Evolutionary conservation across 64 coral and sea anemone species (phyloP), one percentile per base, ranked within the genome.

Genomic region (Cladopsammia gracilis): DNA sequence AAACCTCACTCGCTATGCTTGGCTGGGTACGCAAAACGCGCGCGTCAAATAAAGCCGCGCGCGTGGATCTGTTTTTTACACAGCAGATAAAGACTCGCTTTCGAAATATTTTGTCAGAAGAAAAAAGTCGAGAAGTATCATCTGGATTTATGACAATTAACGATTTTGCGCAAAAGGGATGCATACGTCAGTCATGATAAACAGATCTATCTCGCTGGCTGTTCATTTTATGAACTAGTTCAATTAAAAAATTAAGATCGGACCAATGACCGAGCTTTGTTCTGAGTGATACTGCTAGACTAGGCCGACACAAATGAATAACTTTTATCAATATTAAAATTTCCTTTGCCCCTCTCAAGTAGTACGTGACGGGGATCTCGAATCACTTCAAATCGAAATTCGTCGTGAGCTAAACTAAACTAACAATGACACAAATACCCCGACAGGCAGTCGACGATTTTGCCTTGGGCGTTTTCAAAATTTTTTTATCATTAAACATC

Each of bases 321-420:
- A 84, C 20, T 64, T 84, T 84, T 66, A 84, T 51, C 62, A 84
- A 23, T 67, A 84, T 67, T 84, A 46, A 82, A 82, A 82, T 62
- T 82, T 43, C 14, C 59, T 82, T 46, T 20, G 3, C 62, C 58
- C 16, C 19, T 18, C 18, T 34, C 15, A 26, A 45, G 4, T 59
- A 67, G 45, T 65, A 84, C 80, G 80, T 84, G 80, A 84, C 80
- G 20, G 45, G 7, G 4, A 46, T 18, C 14, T 62, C 15, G 61
- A 83, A 66, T 50, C 19, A 23, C 62, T 67, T 67, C 34, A 62
- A 14, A 82, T 8, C 25, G 13, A 16, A 34, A 19, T 44, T 62
- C 44, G 62, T 45, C 48, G 25, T 23, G 20, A 24, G 46, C 24
- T 75, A 12, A 6, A 4, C 15, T 14, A 49, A 46, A n/a, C 45